Evolutionary conservation across 2,888 invertebrate species (phyloP), one percentile per base, ranked within the genome.

Genomic region (Trachelus stipa): DNA sequence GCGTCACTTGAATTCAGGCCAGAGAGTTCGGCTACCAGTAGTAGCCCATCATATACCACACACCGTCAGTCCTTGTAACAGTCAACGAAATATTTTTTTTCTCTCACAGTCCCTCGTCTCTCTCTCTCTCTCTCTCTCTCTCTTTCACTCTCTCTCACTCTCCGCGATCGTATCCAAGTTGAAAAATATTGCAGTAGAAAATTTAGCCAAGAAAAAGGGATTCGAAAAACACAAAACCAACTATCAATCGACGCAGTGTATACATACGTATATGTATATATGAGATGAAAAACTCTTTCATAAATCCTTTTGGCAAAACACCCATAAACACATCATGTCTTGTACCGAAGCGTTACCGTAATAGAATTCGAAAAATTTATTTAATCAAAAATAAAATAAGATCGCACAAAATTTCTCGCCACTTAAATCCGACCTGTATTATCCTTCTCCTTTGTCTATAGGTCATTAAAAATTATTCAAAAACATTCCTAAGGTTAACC

Each of bases 1-100:
- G 71, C 71, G 71, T 71, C 71, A 71, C 71, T 71, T 71, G 71
- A 71, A 71, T 71, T 71, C 23, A 34, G 71, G 71, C 71, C 71
- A 71, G 34, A 31, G 56, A 56, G 56, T 56, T 56, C 56, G 56
- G 56, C 56, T 23, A 56, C 56, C 56, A 56, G 23, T 56, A 56
- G 23, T 9, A 56, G 56, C 56, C 9, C 56, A 56, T 9, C 23
- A 6, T 2, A 6, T 23, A 40, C 40, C 23, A 23, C 23, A 9
- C 56, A 6, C 23, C 23, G 37, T 23, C 23, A 56, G 23, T 23
- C 56, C 23, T 23, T 56, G 56, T 4, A 23, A 23, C 9, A 56
- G 9, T 2, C 9, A 23, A 56, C 9, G 9, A 56, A 56, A 56
- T 9, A 9, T 56, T 23, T 2, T 56, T 15, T 23, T 23, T 56